Evolutionary conservation across 2,113 vertebrate genomes (phyloP).

Genomic region (Neomonachus schauinslandi): DNA sequence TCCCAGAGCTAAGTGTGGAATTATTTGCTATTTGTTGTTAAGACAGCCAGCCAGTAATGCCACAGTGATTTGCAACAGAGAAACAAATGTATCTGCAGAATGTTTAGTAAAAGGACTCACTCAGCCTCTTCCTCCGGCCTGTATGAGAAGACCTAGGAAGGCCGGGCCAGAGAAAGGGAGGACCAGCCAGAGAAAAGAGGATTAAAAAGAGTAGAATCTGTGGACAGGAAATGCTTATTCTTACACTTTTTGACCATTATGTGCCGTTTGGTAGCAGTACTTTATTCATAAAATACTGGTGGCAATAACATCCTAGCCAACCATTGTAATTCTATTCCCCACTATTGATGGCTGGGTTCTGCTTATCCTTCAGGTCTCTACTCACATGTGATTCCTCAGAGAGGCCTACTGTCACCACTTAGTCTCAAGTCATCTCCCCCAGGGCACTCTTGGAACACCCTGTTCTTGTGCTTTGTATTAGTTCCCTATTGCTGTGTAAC

Average conservation of each 20-base stretch:
- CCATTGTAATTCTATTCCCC: background rate
- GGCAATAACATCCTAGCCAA: background rate
- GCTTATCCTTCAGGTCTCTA: background rate
- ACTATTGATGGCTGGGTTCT: background rate
- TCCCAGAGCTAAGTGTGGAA: background rate
- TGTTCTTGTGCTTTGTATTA: background rate
- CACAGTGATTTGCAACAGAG: background rate
- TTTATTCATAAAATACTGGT: background rate
- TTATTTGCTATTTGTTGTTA: constrained; percentile 6
- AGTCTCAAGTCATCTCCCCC: background rate
- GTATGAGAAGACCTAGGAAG: background rate
- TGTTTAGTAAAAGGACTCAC: background rate
- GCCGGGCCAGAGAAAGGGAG: background rate
- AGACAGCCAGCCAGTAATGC: background rate
- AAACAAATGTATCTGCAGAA: background rate
- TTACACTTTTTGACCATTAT: background rate
- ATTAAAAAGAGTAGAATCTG: background rate
- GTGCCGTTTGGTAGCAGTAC: background rate
- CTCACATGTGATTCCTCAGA: background rate
- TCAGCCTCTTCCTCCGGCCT: background rate
- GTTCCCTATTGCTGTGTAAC: background rate
- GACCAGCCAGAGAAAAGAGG: background rate
- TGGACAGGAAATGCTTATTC: background rate
- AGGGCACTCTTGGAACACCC: background rate
- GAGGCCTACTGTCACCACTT: background rate